These are phyloP conservation scores for Epinephelus cyanopodus DNA, from an alignment of 2,113 vertebrate species.

Conservation along the genomic window DNA sequence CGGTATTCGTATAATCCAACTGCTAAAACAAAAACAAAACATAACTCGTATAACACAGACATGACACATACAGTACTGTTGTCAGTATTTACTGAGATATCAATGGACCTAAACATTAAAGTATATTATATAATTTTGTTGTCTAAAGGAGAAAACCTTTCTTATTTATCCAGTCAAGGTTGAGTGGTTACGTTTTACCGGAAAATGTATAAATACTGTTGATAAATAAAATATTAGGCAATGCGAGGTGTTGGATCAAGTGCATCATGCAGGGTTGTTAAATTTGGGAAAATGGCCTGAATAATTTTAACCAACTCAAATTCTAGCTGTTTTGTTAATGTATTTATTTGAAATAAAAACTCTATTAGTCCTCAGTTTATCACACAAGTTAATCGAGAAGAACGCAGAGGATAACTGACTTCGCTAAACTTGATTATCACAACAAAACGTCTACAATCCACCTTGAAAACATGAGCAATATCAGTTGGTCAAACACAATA, in stretches of 20 bases:
- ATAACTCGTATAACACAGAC: conserved; percentile 35
- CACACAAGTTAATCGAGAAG: background rate
- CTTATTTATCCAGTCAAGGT: conserved; percentile 20
- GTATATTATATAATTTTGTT: conserved; percentile 4
- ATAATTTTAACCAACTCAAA: background rate
- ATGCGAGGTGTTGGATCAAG: background rate
- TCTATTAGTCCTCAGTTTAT: background rate
- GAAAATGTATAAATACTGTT: conserved; percentile 16
- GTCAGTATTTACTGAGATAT: conserved; percentile 40
- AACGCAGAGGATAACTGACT: background rate
- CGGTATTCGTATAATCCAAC: conserved; percentile 56
- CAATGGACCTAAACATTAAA: conserved; percentile 22
- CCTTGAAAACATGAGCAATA: background rate
- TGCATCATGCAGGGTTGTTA: background rate
- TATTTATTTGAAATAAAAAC: background rate
- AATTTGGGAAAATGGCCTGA: background rate
- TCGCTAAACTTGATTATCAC: background rate
- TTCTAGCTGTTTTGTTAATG: background rate
- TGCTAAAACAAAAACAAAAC: conserved; percentile 34
- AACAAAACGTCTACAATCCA: conserved; percentile 14
- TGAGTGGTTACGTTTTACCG: conserved; percentile 1
- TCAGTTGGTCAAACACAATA: background rate
- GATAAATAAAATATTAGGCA: conserved; percentile 7
- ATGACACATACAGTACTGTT: conserved; percentile 26
- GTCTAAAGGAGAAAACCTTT: background rate